These are phyloP conservation scores for Erpornis zantholeuca DNA, from an alignment of 2,113 vertebrate species.

Conservation along the genomic window DNA sequence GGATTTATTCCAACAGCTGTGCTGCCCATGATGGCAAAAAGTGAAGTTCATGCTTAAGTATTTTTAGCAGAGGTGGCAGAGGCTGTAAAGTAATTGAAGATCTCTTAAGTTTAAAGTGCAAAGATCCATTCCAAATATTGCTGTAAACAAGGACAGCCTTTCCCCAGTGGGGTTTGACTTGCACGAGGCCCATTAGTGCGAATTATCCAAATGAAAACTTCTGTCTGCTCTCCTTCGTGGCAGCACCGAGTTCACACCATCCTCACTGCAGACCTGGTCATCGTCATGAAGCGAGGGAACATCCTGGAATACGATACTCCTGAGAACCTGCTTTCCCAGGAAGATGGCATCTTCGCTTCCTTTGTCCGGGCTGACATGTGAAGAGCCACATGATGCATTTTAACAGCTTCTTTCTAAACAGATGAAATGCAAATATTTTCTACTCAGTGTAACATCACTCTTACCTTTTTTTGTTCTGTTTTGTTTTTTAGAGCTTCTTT, in stretches of 20 bases:
- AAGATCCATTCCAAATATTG: not conserved
- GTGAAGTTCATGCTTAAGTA: not conserved
- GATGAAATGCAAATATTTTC: not conserved
- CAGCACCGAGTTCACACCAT: slow-evolving; percentile 99
- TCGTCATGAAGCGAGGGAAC: slow-evolving; percentile 96
- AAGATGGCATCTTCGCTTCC: slow-evolving; percentile 92
- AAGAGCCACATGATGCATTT: not conserved
- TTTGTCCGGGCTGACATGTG: slow-evolving; percentile 97
- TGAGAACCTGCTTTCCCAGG: slow-evolving; percentile 87
- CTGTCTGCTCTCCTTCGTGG: not conserved
- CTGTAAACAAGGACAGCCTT: not conserved
- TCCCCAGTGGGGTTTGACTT: not conserved
- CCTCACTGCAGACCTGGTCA: slow-evolving; percentile 93
- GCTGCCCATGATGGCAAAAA: not conserved
- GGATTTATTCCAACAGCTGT: not conserved
- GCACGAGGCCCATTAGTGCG: not conserved
- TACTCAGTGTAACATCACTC: not conserved
- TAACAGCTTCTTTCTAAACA: slow-evolving; percentile 34
- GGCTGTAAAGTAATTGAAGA: not conserved
- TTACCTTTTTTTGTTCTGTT: not conserved
- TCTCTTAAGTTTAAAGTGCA: not conserved
- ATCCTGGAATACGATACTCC: slow-evolving; percentile 94
- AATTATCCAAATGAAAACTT: not conserved
- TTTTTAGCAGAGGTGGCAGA: not conserved
- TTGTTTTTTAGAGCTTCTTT: not conserved